Evolutionary conservation across 2,888 invertebrate species (phyloP), one percentile per base, ranked within the genome.

Genomic region (Epirrhoe alternata): DNA sequence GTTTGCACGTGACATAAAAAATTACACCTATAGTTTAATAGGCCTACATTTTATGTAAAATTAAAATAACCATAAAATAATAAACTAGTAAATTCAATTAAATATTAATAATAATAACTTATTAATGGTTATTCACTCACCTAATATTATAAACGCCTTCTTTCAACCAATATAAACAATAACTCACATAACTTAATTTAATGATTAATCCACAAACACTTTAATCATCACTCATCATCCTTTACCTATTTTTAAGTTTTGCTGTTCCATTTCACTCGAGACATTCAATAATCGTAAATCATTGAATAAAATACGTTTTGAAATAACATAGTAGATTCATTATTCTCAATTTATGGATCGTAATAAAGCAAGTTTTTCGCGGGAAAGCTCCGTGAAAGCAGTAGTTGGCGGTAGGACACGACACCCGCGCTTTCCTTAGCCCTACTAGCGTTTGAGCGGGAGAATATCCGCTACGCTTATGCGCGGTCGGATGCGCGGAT

Each of bases 401-500:
- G 69, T 57, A 67, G 65, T 70, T 75, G 76, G 24, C 24, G 24
- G 66, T 61, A 73, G 75, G 74, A 77, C 73, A 79, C 83, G 82
- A 79, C 84, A 84, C 81, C 82, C 80, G 73, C 82, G 89, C 82
- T 85, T 80, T 82, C 88, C 86, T 78, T 81, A 71, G 74, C 75
- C 78, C 73, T 83, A 90, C 90, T 90, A 89, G 85, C 77, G 74
- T 51, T 64, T 33, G 50, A 72, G 74, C 72, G 71, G 77, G 73
- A 75, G 69, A 80, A 76, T 24, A 24, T 73, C 74, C 82, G 81
- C 81, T 82, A 72, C 80, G 81, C 83, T 83, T 79, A 81, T 90
- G 90, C 90, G 90, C 86, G 80, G 77, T 70, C 45, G 74, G 82
- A 85, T 90, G 90, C 90, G 90, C 90, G 85, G 78, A 70, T 74